phyloP scores from a whole-genome alignment of 2,113 vertebrate genomes.

The Amblyornis subalaris region DNA sequence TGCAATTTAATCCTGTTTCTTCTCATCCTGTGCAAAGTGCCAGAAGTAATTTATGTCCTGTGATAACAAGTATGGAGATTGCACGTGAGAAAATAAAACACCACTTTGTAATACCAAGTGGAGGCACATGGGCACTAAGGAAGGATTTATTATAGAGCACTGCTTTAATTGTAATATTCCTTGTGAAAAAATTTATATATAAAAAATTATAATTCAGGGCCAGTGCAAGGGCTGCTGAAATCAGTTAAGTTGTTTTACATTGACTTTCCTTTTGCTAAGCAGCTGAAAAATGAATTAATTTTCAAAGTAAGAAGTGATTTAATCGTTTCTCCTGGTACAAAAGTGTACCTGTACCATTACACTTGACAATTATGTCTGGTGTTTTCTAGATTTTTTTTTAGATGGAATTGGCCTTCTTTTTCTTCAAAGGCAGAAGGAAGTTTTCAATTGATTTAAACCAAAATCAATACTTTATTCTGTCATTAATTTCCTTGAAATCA shows the following conservation, averaged over 20 bases:
- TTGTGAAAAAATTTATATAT: not conserved
- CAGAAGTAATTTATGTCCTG: not conserved
- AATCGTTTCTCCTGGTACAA: not conserved
- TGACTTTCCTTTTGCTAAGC: not conserved
- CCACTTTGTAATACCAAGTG: not conserved
- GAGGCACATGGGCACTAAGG: not conserved
- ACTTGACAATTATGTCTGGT: not conserved
- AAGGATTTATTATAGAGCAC: not conserved
- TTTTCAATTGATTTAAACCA: not conserved
- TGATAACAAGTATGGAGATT: not conserved
- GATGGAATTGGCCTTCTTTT: not conserved
- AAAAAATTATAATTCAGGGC: not conserved
- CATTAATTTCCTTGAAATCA: constrained; percentile 9
- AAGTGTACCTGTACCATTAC: not conserved
- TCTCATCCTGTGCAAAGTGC: not conserved
- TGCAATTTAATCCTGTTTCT: not conserved
- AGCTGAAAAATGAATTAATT: not conserved
- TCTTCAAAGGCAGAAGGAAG: not conserved
- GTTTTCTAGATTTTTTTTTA: not conserved
- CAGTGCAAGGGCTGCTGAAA: not conserved
- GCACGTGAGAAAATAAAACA: not conserved
- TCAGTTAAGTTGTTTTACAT: not conserved
- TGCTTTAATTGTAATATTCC: not conserved
- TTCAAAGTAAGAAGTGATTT: not conserved
- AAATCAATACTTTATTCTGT: not conserved